phyloP scores from a whole-genome alignment of 2,797 vertebrate species.

The Varecia variegata region DNA sequence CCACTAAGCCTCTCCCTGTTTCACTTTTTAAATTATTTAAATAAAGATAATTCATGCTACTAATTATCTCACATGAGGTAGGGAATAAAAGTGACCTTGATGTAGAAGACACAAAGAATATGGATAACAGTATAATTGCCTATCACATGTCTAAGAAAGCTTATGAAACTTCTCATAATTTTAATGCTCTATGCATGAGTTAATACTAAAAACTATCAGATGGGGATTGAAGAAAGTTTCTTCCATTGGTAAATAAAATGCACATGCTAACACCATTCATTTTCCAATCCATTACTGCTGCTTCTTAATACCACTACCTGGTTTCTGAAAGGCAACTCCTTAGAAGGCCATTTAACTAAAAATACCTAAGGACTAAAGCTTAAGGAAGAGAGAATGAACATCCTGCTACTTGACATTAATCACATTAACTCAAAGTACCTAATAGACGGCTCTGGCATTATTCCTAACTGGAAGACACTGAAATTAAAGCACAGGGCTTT shows the following conservation, averaged over 20 bases:
- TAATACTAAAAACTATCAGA: constrained; percentile 35
- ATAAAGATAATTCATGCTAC: constrained; percentile 38
- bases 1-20: not conserved
- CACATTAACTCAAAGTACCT: constrained; percentile 59
- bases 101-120: constrained; percentile 6
- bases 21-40: constrained; percentile 41
- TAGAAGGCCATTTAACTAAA: constrained; percentile 54
- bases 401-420: constrained; percentile 73
- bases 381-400: constrained; percentile 72
- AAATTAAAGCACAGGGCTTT: constrained; percentile 58
- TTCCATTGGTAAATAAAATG: constrained; percentile 56
- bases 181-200: not conserved
- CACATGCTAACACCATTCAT: constrained; percentile 19
- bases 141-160: not conserved
- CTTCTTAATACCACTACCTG: constrained; percentile 42
- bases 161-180: constrained; percentile 25
- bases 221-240: not conserved
- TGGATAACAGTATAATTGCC: not conserved
- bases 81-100: constrained; percentile 37
- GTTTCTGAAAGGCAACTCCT: constrained; percentile 49
- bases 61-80: not conserved
- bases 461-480: constrained; percentile 69
- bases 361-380: constrained; percentile 58
- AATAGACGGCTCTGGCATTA: constrained; percentile 51
- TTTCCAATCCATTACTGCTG: constrained; percentile 32